Percentiles rank a stretch among this genome's conserved stretches.
Conservation (phyloP, 2,888 invertebrate species). For the Watsonalla binaria region DNA sequence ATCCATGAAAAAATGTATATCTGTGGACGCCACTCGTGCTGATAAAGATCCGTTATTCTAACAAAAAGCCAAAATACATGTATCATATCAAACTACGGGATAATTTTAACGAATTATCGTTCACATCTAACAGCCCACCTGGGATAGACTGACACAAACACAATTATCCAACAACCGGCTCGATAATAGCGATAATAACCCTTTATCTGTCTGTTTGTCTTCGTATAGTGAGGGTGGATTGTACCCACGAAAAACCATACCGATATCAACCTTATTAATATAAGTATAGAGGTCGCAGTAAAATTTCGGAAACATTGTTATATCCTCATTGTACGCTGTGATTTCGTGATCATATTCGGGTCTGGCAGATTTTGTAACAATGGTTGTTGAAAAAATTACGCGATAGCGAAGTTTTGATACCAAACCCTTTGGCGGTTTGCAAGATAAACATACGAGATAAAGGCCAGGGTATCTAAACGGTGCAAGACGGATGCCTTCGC, state of each 20-base stretch:
- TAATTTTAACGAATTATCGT: conserved; percentile 12
- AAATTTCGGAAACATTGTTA: conserved; percentile 36
- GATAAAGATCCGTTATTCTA: neutral
- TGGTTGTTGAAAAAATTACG: conserved; percentile 29
- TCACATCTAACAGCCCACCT: conserved; percentile 30
- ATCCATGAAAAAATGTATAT: too few species aligned
- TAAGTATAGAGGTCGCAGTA: neutral
- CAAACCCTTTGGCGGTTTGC: conserved; percentile 1
- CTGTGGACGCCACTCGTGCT: too few species aligned
- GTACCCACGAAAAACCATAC: neutral
- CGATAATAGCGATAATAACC: conserved; percentile 34
- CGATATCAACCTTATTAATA: conserved; percentile 14
- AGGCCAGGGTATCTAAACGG: neutral
- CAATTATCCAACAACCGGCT: conserved; percentile 14
- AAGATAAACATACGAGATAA: neutral
- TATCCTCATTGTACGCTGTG: conserved; percentile 38
- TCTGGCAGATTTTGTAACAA: conserved; percentile 57
- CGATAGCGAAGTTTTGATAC: conserved; percentile 6
- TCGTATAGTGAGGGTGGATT: conserved; percentile 34
- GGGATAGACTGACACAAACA: conserved; percentile 20
- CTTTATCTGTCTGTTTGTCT: conserved; percentile 31
- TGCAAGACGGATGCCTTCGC: neutral
- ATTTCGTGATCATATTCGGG: conserved; percentile 51
- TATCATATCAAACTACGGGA: conserved; percentile 1
- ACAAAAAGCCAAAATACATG: neutral